A percentile compares a stretch with the other conserved stretches of the same genome.
phyloP scores from a whole-genome alignment of 37 sponge, comb jelly and placozoan genomes.

The Crambe crambe region DNA sequence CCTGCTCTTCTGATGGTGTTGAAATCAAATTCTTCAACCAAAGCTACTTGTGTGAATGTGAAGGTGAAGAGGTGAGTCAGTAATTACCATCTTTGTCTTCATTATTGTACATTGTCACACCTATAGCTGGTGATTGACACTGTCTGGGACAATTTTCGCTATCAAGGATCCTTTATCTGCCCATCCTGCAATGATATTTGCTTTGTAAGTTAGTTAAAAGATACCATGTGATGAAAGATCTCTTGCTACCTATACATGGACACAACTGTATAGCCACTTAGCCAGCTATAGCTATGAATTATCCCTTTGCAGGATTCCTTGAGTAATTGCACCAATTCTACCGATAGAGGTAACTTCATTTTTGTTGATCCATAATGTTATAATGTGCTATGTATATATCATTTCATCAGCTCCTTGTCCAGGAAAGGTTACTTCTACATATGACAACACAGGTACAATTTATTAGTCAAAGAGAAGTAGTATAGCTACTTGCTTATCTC shows the following conservation, averaged over 20 bases:
- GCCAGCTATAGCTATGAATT: too few relatives aligned
- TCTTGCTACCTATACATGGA: too few relatives aligned
- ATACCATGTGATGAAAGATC: too few relatives aligned
- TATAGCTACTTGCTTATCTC: too few relatives aligned
- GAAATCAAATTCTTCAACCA: background rate
- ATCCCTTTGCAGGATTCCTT: background rate
- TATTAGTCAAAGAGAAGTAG: too few relatives aligned
- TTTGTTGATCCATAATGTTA: too few relatives aligned
- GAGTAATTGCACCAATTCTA: background rate
- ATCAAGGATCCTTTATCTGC: background rate
- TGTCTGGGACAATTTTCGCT: background rate
- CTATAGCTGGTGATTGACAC: background rate
- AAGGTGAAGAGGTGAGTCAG: background rate
- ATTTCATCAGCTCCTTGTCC: background rate
- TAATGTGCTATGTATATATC: too few relatives aligned
- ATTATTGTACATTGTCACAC: background rate
- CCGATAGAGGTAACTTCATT: background rate
- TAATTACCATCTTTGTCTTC: background rate
- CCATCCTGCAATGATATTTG: constrained; percentile 6
- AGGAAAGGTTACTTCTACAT: background rate
- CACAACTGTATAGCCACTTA: too few relatives aligned
- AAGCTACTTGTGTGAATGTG: background rate
- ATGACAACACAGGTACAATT: too few relatives aligned
- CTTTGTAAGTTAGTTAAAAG: constrained; percentile 19
- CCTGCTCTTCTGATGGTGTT: background rate